phyloP scores from a whole-genome alignment of 2,113 vertebrate genomes.

The Forbesichthys agassizii region DNA sequence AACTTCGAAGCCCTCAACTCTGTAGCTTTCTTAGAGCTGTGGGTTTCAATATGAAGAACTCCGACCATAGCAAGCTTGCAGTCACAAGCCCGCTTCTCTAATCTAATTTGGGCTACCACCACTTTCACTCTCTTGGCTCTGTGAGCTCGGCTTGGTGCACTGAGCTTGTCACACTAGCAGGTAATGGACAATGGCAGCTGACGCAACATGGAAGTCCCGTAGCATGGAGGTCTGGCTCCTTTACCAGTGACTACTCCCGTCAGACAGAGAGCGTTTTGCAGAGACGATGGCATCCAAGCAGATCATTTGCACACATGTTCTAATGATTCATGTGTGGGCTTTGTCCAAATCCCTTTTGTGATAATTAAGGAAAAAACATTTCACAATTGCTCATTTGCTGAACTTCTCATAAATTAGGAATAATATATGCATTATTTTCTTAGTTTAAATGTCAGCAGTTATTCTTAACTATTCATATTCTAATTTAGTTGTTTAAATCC shows the following conservation, averaged over 20 bases:
- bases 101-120: background rate
- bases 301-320: slow-evolving; percentile 6
- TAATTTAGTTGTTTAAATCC: too few relatives aligned
- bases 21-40: background rate
- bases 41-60: background rate
- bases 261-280: slow-evolving; percentile 18
- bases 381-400: too few relatives aligned
- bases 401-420: too few relatives aligned
- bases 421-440: too few relatives aligned
- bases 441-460: too few relatives aligned
- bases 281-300: slow-evolving; percentile 44
- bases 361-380: too few relatives aligned
- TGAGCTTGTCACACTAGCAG: slow-evolving; percentile 37
- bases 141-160: slow-evolving; percentile 29
- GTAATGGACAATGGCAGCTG: slow-evolving; percentile 60
- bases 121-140: slow-evolving; percentile 25
- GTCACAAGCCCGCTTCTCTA: background rate
- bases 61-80: background rate
- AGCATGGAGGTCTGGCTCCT: slow-evolving; percentile 41
- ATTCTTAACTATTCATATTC: too few relatives aligned
- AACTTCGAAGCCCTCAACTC: too few relatives aligned
- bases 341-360: slow-evolving; percentile 6
- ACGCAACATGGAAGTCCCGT: slow-evolving; percentile 42
- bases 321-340: slow-evolving; percentile 3
- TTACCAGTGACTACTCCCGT: slow-evolving; percentile 46